These are phyloP conservation scores for Rafetus swinhoei DNA, from an alignment of 2,113 vertebrate genomes.

Conservation along the genomic window DNA sequence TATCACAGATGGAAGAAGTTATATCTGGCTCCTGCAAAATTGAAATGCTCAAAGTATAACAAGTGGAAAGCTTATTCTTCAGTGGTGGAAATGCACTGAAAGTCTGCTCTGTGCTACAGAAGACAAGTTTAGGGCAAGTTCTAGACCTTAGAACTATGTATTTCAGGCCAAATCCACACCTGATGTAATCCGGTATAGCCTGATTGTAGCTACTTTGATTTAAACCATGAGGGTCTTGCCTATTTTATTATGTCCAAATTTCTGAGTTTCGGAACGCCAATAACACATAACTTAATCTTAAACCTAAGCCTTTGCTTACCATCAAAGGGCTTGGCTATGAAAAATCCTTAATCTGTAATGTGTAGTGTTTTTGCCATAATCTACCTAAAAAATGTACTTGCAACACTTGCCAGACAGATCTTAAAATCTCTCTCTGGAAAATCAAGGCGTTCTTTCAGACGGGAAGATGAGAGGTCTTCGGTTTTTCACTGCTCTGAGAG, in stretches of 20 bases:
- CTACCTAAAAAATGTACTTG: background rate
- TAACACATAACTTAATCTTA: background rate
- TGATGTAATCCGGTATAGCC: background rate
- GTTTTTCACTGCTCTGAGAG: background rate
- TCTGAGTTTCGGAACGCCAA: background rate
- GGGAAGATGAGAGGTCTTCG: background rate
- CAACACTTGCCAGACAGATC: background rate
- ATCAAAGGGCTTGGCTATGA: background rate
- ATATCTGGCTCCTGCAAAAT: background rate
- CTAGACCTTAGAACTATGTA: background rate
- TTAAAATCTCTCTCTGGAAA: background rate
- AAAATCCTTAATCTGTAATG: background rate
- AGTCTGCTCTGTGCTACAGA: background rate
- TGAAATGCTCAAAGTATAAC: background rate
- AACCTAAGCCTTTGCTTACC: background rate
- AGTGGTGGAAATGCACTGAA: background rate
- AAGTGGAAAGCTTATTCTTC: background rate
- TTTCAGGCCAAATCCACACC: background rate
- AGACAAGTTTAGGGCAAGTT: background rate
- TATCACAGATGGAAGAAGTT: background rate
- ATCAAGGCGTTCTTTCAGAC: background rate
- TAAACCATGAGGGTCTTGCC: background rate
- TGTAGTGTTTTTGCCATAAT: background rate
- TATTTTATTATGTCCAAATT: background rate
- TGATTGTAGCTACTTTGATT: background rate